phyloP scores from a whole-genome alignment of 1,140 invertebrate species.

The Nixonia krombeini region DNA sequence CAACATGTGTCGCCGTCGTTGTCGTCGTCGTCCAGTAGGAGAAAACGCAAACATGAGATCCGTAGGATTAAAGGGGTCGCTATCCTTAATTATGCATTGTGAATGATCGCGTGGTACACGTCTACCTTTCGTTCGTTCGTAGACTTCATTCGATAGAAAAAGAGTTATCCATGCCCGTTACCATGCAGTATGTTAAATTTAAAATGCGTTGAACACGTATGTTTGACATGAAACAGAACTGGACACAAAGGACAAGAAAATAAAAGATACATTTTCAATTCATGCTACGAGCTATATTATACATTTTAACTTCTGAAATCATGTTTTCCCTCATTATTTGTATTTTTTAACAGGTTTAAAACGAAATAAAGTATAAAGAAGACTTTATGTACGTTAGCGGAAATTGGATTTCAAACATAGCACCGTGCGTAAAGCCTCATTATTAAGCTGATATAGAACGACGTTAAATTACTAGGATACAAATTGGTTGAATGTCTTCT shows the following conservation, averaged over 20 bases:
- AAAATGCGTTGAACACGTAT: too few species aligned
- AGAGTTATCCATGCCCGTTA: conserved; percentile 27
- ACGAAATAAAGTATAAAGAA: too few species aligned
- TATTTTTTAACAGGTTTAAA: too few species aligned
- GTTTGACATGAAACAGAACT: too few species aligned
- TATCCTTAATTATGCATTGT: conserved; percentile 62
- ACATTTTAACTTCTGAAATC: too few species aligned
- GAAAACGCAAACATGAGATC: conserved; percentile 59
- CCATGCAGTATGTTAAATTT: conserved; percentile 10
- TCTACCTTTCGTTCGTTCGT: conserved; percentile 34
- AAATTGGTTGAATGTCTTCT: not conserved
- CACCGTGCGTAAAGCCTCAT: not conserved
- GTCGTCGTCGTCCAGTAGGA: conserved; percentile 39
- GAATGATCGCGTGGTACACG: conserved; percentile 43
- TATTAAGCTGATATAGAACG: conserved; percentile 3
- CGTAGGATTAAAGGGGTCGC: conserved; percentile 58
- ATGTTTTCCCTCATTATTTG: too few species aligned
- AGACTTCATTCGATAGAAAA: conserved; percentile 36
- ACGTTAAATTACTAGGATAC: not conserved
- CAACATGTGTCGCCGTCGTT: conserved; percentile 38
- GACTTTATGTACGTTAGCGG: not conserved
- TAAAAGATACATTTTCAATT: too few species aligned
- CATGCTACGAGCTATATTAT: too few species aligned
- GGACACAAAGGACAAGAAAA: too few species aligned
- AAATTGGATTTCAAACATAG: conserved; percentile 4